phyloP scores from a whole-genome alignment of 2,797 vertebrate genomes.

The Rhynchonycteris naso region DNA sequence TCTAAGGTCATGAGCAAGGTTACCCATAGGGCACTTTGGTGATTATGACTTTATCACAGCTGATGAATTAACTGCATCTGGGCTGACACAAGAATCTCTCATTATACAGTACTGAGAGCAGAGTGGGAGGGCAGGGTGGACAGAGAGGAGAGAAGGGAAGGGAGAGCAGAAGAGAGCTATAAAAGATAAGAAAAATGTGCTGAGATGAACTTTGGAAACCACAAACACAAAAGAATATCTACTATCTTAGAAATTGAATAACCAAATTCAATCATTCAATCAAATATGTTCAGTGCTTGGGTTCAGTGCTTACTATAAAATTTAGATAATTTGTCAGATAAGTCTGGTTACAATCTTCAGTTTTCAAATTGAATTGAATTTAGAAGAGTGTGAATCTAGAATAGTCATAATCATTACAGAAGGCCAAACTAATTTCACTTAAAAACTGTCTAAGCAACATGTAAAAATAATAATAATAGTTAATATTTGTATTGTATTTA shows the following conservation, averaged over 20 bases:
- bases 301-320: constrained; percentile 37
- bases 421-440: background rate
- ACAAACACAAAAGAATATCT: constrained; percentile 63
- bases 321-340: constrained; percentile 5
- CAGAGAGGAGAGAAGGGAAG: no score
- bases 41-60: constrained; percentile 55
- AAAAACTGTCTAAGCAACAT: background rate
- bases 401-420: background rate
- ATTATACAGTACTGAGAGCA: constrained; percentile 55
- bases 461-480: background rate
- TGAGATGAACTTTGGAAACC: constrained; percentile 58
- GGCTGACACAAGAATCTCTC: constrained; percentile 65
- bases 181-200: constrained; percentile 28
- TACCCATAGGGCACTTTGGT: constrained; percentile 2
- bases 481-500: background rate
- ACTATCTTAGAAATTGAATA: constrained; percentile 25
- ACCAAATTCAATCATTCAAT: constrained; percentile 68
- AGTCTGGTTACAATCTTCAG: background rate
- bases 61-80: constrained; percentile 75
- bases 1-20: constrained; percentile 72
- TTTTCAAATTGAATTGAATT: constrained; percentile 25
- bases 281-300: constrained; percentile 14
- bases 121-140: accelerated
- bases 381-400: background rate
- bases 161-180: background rate